phyloP scores from a whole-genome alignment of 2,797 vertebrate species.

The Pantherophis vulpinus region DNA sequence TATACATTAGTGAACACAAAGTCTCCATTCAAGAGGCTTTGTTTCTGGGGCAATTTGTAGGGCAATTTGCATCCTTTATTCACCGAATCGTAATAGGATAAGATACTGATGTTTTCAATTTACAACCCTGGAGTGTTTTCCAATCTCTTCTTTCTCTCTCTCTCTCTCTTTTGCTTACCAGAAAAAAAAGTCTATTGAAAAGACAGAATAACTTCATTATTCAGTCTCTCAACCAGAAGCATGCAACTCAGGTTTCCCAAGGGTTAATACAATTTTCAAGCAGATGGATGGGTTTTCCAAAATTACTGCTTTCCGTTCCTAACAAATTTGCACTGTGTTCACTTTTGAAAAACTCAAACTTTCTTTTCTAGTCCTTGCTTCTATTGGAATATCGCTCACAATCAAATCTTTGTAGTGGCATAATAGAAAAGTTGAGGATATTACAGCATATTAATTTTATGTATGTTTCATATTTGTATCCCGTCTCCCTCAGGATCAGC shows the following conservation, averaged over 20 bases:
- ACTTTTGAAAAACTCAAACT: background rate
- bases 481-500: background rate
- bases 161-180: background rate
- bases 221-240: background rate
- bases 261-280: background rate
- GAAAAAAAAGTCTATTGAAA: background rate
- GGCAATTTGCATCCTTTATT: background rate
- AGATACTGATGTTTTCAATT: background rate
- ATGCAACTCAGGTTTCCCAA: background rate
- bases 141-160: background rate
- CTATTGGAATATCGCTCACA: background rate
- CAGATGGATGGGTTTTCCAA: background rate
- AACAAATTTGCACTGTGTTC: background rate
- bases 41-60: background rate
- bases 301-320: background rate
- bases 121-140: background rate
- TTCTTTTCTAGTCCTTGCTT: background rate
- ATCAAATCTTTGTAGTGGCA: background rate
- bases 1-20: background rate
- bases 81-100: background rate
- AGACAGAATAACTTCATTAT: background rate
- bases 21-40: background rate
- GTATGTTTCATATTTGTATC: background rate
- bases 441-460: background rate
- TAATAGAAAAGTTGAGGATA: background rate